Evolutionary conservation across 2,888 invertebrate genomes (phyloP).

Genomic region (Sinelater perroti): DNA sequence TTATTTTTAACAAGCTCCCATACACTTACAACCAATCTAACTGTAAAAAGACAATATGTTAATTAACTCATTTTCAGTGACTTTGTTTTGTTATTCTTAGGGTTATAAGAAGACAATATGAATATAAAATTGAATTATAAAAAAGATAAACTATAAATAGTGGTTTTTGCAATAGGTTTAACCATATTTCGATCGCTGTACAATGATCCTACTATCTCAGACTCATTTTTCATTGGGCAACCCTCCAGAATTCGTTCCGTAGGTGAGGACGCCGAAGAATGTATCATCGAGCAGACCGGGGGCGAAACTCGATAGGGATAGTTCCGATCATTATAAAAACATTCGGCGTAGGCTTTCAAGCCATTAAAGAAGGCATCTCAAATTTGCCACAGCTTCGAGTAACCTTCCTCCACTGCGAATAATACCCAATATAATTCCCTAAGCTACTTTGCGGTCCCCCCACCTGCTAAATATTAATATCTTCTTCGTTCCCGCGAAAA

Average conservation of each 20-base stretch:
- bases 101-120: no score
- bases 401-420: conserved; percentile 40
- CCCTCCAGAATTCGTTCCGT: conserved; percentile 3
- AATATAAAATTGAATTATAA: no score
- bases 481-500: conserved; percentile 20
- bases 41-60: no score
- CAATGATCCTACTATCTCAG: no score
- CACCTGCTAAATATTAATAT: conserved; percentile 34
- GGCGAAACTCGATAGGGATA: conserved; percentile 31
- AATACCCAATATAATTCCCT: conserved; percentile 41
- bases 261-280: conserved; percentile 2
- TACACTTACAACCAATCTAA: no score
- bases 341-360: conserved; percentile 37
- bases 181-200: no score
- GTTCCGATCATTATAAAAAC: conserved; percentile 36
- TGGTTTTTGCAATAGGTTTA: no score
- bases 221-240: no score
- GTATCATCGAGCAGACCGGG: conserved; percentile 1
- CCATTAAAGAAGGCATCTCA: conserved; percentile 43
- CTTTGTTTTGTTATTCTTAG: no score
- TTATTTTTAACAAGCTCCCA: no score
- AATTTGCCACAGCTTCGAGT: conserved; percentile 42
- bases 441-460: conserved; percentile 37
- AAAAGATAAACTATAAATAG: no score
- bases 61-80: no score